Conservation (phyloP, 1,140 invertebrate species). For the Temnothorax curvispinosus region DNA sequence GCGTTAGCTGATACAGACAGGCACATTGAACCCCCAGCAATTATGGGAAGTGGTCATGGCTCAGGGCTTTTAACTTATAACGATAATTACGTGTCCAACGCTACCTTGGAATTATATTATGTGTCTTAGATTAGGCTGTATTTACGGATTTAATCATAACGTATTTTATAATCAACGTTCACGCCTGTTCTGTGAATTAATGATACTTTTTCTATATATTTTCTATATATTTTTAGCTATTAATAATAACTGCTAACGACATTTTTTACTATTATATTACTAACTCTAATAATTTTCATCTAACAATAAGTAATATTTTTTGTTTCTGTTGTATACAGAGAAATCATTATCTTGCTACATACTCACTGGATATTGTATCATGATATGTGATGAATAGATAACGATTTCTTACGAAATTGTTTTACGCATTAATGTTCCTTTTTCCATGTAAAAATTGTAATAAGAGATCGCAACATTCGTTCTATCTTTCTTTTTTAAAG, state of each 20-base stretch:
- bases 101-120: neutral
- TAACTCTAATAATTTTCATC: neutral
- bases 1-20: neutral
- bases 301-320: neutral
- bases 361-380: neutral
- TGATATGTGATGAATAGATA: neutral
- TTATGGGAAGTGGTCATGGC: conserved; percentile 29
- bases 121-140: neutral
- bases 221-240: neutral
- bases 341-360: neutral
- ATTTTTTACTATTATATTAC: neutral
- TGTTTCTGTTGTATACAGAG: neutral
- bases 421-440: neutral
- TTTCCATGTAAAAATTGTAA: neutral
- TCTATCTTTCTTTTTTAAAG: neutral
- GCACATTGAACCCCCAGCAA: conserved; percentile 35
- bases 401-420: neutral
- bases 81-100: conserved; percentile 23
- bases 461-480: neutral
- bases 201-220: neutral
- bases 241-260: neutral
- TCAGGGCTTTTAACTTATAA: conserved; percentile 24
- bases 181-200: neutral
- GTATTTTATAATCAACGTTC: neutral
- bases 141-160: neutral